Evolutionary conservation across 23 tunicate genomes (phyloP), one percentile per base, ranked within the genome.

Genomic region (Styela clava): DNA sequence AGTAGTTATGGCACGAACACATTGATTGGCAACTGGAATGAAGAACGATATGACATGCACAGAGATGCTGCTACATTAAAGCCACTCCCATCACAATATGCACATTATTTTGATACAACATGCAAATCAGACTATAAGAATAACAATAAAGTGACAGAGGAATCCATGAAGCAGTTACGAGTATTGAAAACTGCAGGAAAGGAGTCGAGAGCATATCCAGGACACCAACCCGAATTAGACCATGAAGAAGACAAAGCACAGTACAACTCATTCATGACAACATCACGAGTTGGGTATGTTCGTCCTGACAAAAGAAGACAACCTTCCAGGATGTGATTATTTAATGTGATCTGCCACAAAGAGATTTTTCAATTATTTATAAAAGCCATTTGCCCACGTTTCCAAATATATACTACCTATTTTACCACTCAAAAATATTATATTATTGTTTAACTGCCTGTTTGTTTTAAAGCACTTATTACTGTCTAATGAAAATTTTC

Each of bases 21-120:
- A 7, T 64, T 95, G 67, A 87, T 85, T 69, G 99, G 99, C 35
- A 95, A 95, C 34, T 95, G 99, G 99, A 86, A 89, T 33, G 99
- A 95, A 69, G 84, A 86, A 61, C 73, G 99, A 62, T 95, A 69
- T 61, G 88, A 86, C 37, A 62, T 52, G 7, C 62, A 84, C 52
- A 84, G 34, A 74, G 24, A 68, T 82, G 63, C 83, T n/a, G 36
- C 79, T 33, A 78, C 62, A 28, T 33, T 61, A 23, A 84, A 81
- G 34, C 88, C 98, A 30, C 83, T 87, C 19, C 97, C 92, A 2
- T 87, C 91, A 9, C 88, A 91, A 88, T 83, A 86, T 73, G 85
- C 63, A 25, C 91, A 91, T 74, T 91, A 91, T 44, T 91, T 87
- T 79, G 83, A 83, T 23, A 86, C 88, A 37, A 91, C 97, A 22